These are phyloP conservation scores for Monomorium pharaonis DNA, from an alignment of 1,140 invertebrate genomes.

Conservation along the genomic window DNA sequence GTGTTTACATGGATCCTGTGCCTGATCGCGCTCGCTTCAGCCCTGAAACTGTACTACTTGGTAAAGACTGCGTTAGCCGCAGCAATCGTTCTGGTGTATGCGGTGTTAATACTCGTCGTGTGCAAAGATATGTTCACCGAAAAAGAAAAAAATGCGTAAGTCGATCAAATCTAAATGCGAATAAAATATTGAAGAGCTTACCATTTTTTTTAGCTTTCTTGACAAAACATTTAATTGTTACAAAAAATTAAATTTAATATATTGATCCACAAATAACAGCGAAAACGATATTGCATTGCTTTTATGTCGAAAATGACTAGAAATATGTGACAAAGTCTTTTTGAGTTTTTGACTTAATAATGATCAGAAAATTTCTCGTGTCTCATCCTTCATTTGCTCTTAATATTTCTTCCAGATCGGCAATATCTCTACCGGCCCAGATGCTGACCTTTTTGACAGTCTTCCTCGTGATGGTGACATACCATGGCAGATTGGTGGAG, in stretches of 20 bases:
- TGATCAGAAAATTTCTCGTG: background rate
- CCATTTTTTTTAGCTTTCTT: background rate
- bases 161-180: background rate
- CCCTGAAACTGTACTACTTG: slow-evolving; percentile 96
- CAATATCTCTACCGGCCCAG: slow-evolving; percentile 89
- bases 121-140: slow-evolving; percentile 82
- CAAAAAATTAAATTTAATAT: background rate
- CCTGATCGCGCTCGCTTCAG: slow-evolving; percentile 94
- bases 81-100: slow-evolving; percentile 90
- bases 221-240: background rate
- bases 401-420: slow-evolving; percentile 71
- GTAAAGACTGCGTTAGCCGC: slow-evolving; percentile 94
- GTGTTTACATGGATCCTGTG: slow-evolving; percentile 98
- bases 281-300: background rate
- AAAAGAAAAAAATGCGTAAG: slow-evolving; percentile 66
- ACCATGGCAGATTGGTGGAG: slow-evolving; percentile 96
- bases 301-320: background rate
- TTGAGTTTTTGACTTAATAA: background rate
- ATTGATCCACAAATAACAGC: background rate
- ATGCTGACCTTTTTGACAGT: slow-evolving; percentile 93
- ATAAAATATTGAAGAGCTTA: background rate
- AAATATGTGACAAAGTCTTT: background rate
- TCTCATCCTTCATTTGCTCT: background rate
- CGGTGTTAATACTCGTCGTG: slow-evolving; percentile 88
- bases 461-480: slow-evolving; percentile 94